phyloP scores from a whole-genome alignment of 1,140 invertebrate species.

The Drosophila insularis region DNA sequence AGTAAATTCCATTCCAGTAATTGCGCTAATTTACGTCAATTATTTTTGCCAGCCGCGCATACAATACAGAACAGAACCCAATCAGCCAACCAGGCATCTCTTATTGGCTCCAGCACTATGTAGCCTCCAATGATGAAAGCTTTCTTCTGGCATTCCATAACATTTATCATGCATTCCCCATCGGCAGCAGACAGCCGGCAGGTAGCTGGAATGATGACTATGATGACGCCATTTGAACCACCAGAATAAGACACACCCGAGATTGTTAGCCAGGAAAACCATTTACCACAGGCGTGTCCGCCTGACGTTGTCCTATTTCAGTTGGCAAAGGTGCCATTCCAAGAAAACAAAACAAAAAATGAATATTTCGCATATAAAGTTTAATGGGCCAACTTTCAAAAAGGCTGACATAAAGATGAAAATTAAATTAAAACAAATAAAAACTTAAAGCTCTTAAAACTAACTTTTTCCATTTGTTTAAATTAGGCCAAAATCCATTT shows the following conservation, averaged over 20 bases:
- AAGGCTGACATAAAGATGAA: not conserved
- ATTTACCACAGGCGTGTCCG: conserved; percentile 6
- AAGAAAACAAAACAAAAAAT: not conserved
- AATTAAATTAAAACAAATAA: not conserved
- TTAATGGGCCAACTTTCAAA: not conserved
- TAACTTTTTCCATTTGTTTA: not conserved
- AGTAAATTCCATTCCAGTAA: conserved; percentile 47
- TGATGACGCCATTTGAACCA: conserved; percentile 2
- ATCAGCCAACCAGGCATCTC: conserved; percentile 10
- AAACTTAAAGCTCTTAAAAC: not conserved
- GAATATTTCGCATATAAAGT: not conserved
- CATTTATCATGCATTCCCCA: conserved; percentile 2
- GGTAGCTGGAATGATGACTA: conserved; percentile 5
- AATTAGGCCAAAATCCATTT: not conserved
- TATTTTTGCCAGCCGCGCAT: conserved; percentile 41
- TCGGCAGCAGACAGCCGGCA: not conserved
- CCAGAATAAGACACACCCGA: not conserved
- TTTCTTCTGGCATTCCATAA: not conserved
- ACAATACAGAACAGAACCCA: conserved; percentile 51
- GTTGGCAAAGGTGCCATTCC: not conserved
- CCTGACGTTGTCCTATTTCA: not conserved
- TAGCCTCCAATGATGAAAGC: not conserved
- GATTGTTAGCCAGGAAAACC: not conserved
- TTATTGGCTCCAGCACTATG: not conserved
- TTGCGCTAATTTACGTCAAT: conserved; percentile 67